Evolutionary conservation across 2,888 invertebrate genomes (phyloP).

Genomic region (Philopedon plagiatum): DNA sequence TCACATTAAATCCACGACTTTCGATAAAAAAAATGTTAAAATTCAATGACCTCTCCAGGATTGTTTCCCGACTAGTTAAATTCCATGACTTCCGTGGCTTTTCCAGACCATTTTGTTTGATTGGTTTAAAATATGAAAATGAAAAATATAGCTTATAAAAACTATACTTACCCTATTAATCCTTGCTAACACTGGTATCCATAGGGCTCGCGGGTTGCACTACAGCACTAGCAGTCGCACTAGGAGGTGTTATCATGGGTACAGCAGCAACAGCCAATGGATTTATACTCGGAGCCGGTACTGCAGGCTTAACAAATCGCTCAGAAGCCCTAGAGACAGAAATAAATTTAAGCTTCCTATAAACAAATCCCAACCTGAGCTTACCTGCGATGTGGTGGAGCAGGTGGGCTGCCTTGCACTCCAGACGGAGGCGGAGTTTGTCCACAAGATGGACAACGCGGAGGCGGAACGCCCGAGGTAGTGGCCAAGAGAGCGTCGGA

Average conservation of each 20-base stretch:
- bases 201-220: slow-evolving; percentile 77
- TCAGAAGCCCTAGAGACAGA: slow-evolving; percentile 68
- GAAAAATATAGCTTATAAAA: neutral
- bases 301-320: slow-evolving; percentile 89
- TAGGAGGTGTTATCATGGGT: slow-evolving; percentile 43
- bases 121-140: too few relatives aligned
- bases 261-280: slow-evolving; percentile 44
- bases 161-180: slow-evolving; percentile 56
- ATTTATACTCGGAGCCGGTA: slow-evolving; percentile 70
- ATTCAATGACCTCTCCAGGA: too few relatives aligned
- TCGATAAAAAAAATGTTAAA: too few relatives aligned
- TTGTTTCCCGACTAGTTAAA: too few relatives aligned
- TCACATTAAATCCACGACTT: too few relatives aligned
- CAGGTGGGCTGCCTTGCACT: slow-evolving; percentile 69
- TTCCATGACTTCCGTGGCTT: too few relatives aligned
- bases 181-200: slow-evolving; percentile 76
- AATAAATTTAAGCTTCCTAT: too few relatives aligned
- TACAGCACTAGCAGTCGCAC: slow-evolving; percentile 67
- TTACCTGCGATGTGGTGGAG: slow-evolving; percentile 72
- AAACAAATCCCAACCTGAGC: too few relatives aligned
- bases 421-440: slow-evolving; percentile 71
- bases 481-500: slow-evolving; percentile 64
- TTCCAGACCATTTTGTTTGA: too few relatives aligned
- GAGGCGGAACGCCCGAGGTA: slow-evolving; percentile 63
- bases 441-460: slow-evolving; percentile 82